Evolutionary conservation across 2,797 vertebrate species (phyloP), one percentile per base, ranked within the genome.

Genomic region (Phrynocephalus guinanensis): DNA sequence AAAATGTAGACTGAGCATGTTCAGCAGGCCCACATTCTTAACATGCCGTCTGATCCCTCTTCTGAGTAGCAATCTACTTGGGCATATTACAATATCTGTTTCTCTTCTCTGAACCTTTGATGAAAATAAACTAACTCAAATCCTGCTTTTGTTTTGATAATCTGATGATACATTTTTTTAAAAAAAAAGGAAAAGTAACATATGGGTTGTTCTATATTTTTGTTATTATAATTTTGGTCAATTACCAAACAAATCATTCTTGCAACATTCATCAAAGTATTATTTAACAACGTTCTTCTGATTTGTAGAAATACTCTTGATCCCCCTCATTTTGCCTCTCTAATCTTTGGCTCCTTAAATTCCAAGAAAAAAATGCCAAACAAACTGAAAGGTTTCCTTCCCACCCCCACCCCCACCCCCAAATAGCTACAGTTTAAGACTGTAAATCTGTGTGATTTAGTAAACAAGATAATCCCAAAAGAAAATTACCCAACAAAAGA

Each of bases 401-500:
- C 28, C 11, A 7, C 38, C 44, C 38, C 44, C 0, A 0, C 26
- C n/a, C n/a, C n/a, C n/a, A n/a, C n/a, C 50, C 81, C 44, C 79
- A 89, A 90, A 20, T 1, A 20, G 26, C 72, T 75, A 66, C 48
- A 80, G 15, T 76, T 91, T 82, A 86, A 86, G 22, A 22, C 0
- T 87, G 81, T 38, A 93, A 89, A 92, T 80, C 87, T 66, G 50
- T 91, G 88, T 44, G 86, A 63, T 88, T 89, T 91, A 87, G 70
- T 68, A 91, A 92, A 28, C 0, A 9, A 81, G 82, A 77, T 75
- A 80, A 93, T 93, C 82, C 83, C 67, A 90, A 87, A 86, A 82
- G 88, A 91, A 92, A 94, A 93, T 90, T 79, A 92, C 79, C 68
- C 87, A 91, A 90, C 88, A 91, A 90, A 92, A 90, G 77, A 89